Evolutionary conservation across 2,113 vertebrate species (phyloP).

Genomic region (Python bivittatus): DNA sequence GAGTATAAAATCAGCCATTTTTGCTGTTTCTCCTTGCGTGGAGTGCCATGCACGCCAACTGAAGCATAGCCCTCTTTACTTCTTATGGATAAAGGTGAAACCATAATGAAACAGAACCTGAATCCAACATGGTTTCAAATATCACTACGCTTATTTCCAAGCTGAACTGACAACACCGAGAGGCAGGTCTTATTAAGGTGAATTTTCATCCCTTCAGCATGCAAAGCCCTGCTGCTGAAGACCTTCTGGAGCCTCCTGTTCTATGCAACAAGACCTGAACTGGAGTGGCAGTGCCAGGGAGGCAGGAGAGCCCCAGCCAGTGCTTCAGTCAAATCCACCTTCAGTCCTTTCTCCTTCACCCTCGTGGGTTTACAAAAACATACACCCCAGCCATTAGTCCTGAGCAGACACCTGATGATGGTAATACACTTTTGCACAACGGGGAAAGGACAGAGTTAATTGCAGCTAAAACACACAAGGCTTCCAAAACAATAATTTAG

Average conservation of each 20-base stretch:
- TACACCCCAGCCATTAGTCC: accelerated
- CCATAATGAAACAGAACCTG: not conserved
- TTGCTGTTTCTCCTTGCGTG: not conserved
- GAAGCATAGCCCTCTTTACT: not conserved
- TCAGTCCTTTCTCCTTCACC: not conserved
- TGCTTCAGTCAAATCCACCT: not conserved
- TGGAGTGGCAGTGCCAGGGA: not conserved
- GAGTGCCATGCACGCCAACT: not conserved
- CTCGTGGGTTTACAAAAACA: not conserved
- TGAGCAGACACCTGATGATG: accelerated
- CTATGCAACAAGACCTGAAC: not conserved
- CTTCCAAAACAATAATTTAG: not conserved
- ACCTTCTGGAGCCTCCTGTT: too few species aligned
- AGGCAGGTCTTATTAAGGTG: not conserved
- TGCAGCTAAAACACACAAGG: not conserved
- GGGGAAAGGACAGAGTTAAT: not conserved
- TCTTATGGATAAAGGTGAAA: not conserved
- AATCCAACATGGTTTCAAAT: not conserved
- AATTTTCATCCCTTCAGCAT: not conserved
- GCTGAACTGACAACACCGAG: not conserved
- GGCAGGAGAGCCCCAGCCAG: not conserved
- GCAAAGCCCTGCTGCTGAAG: too few species aligned
- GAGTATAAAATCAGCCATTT: too few species aligned
- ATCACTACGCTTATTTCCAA: not conserved
- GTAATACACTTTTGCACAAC: not conserved